phyloP scores from a whole-genome alignment of 2,797 vertebrate genomes.

The Centropyge bicolor region DNA sequence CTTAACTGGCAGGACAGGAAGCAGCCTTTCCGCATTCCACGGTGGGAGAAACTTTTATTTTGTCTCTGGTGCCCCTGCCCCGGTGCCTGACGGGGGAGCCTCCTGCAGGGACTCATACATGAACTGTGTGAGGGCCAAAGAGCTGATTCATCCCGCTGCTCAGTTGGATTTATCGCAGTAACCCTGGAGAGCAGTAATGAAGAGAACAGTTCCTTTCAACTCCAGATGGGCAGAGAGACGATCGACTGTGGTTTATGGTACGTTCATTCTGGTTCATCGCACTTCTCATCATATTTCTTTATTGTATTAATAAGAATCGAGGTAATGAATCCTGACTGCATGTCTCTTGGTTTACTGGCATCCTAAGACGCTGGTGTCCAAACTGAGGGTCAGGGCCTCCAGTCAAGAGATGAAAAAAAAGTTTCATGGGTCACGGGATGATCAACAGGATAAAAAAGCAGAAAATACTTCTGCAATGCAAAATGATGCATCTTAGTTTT shows the following conservation, averaged over 20 bases:
- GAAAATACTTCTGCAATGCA: not conserved
- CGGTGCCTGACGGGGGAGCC: not conserved
- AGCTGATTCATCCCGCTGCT: not conserved
- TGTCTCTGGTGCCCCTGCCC: constrained; percentile 24
- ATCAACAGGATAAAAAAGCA: not conserved
- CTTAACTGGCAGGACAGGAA: constrained; percentile 80
- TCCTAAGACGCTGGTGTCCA: not conserved
- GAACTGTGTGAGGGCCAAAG: not conserved
- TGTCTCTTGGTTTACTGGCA: not conserved
- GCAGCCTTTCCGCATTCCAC: constrained; percentile 84
- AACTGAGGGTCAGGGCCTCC: not conserved
- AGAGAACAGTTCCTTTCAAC: constrained; percentile 45
- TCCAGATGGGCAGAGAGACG: constrained; percentile 85
- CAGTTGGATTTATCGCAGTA: not conserved
- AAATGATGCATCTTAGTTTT: not conserved
- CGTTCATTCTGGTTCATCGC: constrained; percentile 42
- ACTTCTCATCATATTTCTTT: not conserved
- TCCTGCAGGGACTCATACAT: constrained; percentile 23
- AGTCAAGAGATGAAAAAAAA: not conserved
- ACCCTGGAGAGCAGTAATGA: constrained; percentile 67
- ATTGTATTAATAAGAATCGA: not conserved
- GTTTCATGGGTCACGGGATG: not conserved
- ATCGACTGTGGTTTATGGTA: constrained; percentile 86
- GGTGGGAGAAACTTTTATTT: constrained; percentile 44
- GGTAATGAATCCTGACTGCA: not conserved